These are phyloP conservation scores for Neodon shergylaensis DNA, from an alignment of 2,113 vertebrate genomes.

Conservation along the genomic window DNA sequence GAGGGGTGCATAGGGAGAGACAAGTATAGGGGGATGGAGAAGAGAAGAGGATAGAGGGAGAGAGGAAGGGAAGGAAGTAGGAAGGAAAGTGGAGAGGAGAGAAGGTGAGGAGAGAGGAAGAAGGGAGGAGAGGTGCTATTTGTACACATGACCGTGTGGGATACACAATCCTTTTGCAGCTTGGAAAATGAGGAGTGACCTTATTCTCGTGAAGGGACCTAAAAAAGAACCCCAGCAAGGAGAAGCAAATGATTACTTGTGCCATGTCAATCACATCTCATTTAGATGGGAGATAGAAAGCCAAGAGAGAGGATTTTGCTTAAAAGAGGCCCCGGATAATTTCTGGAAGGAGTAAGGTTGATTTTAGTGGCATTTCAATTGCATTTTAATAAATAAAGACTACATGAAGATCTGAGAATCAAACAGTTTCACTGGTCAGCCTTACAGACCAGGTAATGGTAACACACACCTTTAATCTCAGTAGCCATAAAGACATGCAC, in stretches of 20 bases:
- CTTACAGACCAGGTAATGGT: no score
- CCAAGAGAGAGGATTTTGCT: neutral
- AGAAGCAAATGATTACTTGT: neutral
- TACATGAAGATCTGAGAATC: no score
- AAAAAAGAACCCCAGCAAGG: neutral
- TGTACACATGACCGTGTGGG: neutral
- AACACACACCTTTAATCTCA: no score
- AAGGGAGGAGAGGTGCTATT: neutral
- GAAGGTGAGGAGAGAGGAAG: neutral
- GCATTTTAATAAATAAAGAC: no score
- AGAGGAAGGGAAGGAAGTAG: neutral
- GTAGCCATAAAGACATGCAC: no score
- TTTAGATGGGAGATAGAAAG: neutral
- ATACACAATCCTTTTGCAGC: neutral
- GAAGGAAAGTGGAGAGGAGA: neutral
- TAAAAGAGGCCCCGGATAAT: neutral
- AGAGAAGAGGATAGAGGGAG: fast-evolving
- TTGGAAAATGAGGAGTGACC: neutral
- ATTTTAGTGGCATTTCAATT: no score
- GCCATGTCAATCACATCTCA: neutral
- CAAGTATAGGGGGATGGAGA: neutral
- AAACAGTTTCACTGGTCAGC: no score
- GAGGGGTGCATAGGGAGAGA: fast-evolving
- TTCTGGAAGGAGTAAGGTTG: neutral
- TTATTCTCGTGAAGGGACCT: no score